A percentile compares a stretch with the other conserved stretches of the same genome.
Evolutionary conservation across 1,140 invertebrate species (phyloP).

Genomic region (Sarcophaga peregrina): DNA sequence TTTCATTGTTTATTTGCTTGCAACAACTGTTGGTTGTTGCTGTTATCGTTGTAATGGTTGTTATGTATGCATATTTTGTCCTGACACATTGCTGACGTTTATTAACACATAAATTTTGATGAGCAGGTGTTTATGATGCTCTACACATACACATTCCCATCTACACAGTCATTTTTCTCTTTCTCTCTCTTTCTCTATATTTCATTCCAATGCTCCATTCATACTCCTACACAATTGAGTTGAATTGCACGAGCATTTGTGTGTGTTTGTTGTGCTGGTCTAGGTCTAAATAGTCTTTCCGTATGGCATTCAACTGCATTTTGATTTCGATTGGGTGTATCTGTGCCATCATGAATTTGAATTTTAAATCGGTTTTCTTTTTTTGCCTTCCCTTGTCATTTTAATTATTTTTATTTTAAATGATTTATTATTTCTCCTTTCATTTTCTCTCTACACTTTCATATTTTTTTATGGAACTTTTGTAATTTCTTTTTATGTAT

Average conservation of each 20-base stretch:
- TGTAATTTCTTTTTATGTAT: background rate
- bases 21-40: too few species aligned
- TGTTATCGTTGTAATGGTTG: background rate
- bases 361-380: too few species aligned
- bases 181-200: too few species aligned
- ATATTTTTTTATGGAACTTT: background rate
- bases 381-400: background rate
- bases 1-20: background rate
- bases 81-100: constrained; percentile 47
- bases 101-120: constrained; percentile 49
- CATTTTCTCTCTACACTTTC: background rate
- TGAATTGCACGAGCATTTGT: too few species aligned
- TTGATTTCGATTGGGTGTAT: too few species aligned
- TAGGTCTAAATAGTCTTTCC: too few species aligned
- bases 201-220: too few species aligned
- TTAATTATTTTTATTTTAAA: constrained; percentile 5
- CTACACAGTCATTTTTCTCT: too few species aligned
- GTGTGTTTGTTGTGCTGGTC: too few species aligned
- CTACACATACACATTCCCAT: background rate
- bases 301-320: too few species aligned
- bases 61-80: constrained; percentile 38
- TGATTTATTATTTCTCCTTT: background rate
- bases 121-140: constrained; percentile 45
- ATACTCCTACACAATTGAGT: too few species aligned
- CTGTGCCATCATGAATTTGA: too few species aligned